Evolutionary conservation across 37 sponge, comb jelly and placozoan genomes (phyloP).

Genomic region (Petrosia ficiformis): DNA sequence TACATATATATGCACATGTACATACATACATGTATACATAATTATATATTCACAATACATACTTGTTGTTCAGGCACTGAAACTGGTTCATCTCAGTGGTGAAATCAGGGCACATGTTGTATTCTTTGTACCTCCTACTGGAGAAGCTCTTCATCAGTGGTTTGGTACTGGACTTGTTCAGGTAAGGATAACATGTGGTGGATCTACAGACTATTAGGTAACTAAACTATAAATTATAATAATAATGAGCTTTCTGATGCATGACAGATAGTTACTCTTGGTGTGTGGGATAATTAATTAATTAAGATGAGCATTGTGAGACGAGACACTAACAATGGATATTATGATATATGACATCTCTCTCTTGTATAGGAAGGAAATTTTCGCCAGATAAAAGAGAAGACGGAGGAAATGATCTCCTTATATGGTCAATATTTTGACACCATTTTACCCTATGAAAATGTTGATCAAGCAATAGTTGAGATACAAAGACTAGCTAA

Average conservation of each 20-base stretch:
- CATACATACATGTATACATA: no score
- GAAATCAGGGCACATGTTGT: background rate
- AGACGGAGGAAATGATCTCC: constrained; percentile 28
- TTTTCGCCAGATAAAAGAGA: constrained; percentile 6
- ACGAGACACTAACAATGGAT: no score
- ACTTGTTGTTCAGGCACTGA: background rate
- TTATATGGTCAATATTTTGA: constrained; percentile 60
- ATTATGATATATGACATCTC: background rate
- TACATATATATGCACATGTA: no score
- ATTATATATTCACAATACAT: background rate
- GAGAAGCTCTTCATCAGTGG: background rate
- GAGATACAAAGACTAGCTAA: constrained; percentile 19
- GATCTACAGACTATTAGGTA: no score
- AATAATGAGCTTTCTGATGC: no score
- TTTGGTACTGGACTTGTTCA: background rate
- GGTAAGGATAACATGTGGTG: no score
- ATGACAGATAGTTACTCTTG: no score
- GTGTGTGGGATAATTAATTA: no score
- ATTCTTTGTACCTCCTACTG: constrained; percentile 4
- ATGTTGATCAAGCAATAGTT: constrained; percentile 13
- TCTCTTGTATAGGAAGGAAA: constrained; percentile 20
- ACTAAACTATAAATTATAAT: no score
- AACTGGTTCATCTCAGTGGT: background rate
- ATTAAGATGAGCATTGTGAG: no score
- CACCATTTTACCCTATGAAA: constrained; percentile 22